Evolutionary conservation across 2,888 invertebrate genomes (phyloP).

Genomic region (Dicyrtomina minuta): DNA sequence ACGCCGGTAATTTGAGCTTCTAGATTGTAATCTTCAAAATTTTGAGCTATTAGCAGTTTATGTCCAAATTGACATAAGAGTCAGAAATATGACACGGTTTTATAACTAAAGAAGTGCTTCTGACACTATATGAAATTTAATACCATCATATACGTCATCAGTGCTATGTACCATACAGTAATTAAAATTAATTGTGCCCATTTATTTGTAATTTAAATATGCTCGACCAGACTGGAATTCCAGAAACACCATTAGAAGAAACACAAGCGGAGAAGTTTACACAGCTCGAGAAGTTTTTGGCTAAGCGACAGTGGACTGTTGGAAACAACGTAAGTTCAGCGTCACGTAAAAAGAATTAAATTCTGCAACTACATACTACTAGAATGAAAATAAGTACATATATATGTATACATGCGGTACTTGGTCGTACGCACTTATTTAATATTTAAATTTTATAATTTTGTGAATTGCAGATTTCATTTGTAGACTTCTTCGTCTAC

Average conservation of each 20-base stretch:
- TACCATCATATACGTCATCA: too few relatives aligned
- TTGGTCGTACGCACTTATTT: too few relatives aligned
- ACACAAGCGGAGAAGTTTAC: not conserved
- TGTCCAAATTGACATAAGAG: not conserved
- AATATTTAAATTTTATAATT: too few relatives aligned
- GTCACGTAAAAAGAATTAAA: too few relatives aligned
- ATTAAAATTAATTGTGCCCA: too few relatives aligned
- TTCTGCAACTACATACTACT: not conserved
- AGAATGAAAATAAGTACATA: too few relatives aligned
- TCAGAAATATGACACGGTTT: too few relatives aligned
- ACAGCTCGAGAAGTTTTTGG: not conserved
- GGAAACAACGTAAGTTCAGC: constrained; percentile 1
- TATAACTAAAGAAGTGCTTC: too few relatives aligned
- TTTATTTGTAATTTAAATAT: not conserved
- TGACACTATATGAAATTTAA: too few relatives aligned
- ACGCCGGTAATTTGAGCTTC: constrained; percentile 1
- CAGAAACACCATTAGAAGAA: not conserved
- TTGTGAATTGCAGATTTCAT: constrained; percentile 56
- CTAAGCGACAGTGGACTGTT: not conserved
- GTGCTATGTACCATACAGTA: too few relatives aligned
- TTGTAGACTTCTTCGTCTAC: constrained; percentile 58
- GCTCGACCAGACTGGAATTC: not conserved
- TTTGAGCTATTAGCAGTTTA: not conserved
- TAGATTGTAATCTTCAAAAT: not conserved
- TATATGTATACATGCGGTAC: too few relatives aligned